Percentiles rank a stretch among this genome's conserved stretches.
Conservation (phyloP, 2,113 vertebrate species). For the Gopherus flavomarginatus region DNA sequence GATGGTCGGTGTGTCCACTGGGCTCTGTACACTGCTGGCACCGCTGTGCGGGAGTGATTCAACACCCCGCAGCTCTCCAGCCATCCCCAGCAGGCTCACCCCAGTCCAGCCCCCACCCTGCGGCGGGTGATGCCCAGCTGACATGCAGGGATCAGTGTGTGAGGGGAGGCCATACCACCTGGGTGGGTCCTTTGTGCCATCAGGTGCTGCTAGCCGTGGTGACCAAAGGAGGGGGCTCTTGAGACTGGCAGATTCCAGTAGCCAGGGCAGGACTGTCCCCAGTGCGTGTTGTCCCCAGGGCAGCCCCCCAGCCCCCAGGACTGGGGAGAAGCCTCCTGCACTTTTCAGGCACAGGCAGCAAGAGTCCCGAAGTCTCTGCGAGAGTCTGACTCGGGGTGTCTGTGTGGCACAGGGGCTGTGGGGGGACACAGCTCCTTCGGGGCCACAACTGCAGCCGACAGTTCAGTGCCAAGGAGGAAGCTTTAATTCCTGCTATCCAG, state of each 20-base stretch:
- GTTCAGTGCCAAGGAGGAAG: not conserved
- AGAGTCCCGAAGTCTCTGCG: not conserved
- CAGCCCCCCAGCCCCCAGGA: not conserved
- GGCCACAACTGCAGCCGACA: too few species aligned
- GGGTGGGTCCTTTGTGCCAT: not conserved
- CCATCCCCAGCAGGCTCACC: not conserved
- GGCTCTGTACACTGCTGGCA: not conserved
- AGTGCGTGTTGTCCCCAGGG: not conserved
- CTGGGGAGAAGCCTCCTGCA: not conserved
- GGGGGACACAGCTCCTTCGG: not conserved
- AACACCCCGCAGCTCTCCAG: not conserved
- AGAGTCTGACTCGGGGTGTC: not conserved
- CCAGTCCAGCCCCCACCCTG: not conserved
- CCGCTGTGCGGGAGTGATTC: rapidly evolving
- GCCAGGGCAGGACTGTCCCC: not conserved
- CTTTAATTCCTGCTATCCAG: not conserved
- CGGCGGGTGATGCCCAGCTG: not conserved
- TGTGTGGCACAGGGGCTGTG: not conserved
- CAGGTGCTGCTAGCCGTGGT: not conserved
- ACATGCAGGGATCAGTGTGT: not conserved
- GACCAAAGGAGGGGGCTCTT: not conserved
- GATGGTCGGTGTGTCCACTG: not conserved
- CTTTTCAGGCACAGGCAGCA: not conserved
- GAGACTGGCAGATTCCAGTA: not conserved
- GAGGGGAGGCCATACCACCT: too few species aligned